These are phyloP conservation scores for Drymodes brunneopygia DNA, from an alignment of 2,113 vertebrate species.

Conservation along the genomic window DNA sequence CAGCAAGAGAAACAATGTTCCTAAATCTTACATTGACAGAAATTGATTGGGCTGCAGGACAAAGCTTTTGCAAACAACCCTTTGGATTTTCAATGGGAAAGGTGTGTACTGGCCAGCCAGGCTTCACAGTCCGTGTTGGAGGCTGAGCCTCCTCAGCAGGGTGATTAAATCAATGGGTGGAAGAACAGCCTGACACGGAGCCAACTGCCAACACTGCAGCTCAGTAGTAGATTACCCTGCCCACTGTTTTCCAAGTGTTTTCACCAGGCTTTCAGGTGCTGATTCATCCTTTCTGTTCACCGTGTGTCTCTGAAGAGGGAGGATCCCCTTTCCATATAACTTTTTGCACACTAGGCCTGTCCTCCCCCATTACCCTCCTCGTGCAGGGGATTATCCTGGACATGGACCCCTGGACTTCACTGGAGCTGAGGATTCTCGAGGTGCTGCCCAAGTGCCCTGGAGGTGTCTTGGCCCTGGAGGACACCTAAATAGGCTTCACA, in stretches of 20 bases:
- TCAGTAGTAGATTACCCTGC: background rate
- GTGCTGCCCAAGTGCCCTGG: background rate
- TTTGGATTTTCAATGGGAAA: background rate
- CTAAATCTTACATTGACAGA: background rate
- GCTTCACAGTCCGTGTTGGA: background rate
- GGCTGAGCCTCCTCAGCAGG: background rate
- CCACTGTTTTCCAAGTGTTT: background rate
- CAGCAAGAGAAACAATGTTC: background rate
- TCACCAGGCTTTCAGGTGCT: background rate
- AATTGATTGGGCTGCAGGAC: background rate
- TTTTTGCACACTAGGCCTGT: background rate
- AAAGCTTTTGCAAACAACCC: background rate
- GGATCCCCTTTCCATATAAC: background rate
- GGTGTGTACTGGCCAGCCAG: background rate
- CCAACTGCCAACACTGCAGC: background rate
- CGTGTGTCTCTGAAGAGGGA: background rate
- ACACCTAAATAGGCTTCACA: background rate
- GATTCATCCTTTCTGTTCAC: background rate
- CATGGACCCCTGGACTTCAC: background rate
- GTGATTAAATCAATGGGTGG: background rate
- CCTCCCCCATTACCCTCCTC: background rate
- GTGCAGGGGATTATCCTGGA: background rate
- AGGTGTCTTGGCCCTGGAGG: background rate
- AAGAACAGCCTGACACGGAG: accelerated
- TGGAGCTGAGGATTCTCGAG: background rate